Percentiles rank a stretch among this genome's conserved stretches.
These are phyloP conservation scores for Tridacna gigas DNA, from an alignment of 2,888 invertebrate genomes.

Conservation along the genomic window DNA sequence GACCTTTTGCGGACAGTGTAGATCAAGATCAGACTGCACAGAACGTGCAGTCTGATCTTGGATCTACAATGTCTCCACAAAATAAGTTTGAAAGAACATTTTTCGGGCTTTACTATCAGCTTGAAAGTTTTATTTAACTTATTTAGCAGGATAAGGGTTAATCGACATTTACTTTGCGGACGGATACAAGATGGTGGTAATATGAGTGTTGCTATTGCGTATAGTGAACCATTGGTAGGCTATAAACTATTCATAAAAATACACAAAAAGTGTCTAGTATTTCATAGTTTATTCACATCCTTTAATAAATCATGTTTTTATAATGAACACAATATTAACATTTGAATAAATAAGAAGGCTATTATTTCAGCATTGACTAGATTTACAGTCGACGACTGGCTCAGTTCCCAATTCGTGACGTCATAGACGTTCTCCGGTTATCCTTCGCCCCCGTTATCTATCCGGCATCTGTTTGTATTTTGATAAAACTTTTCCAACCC, in stretches of 20 bases:
- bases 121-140: too few species aligned
- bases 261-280: constrained; percentile 14
- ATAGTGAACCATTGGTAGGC: constrained; percentile 1
- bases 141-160: too few species aligned
- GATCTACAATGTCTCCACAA: too few species aligned
- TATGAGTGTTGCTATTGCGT: neutral
- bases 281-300: constrained; percentile 17
- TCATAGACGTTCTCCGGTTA: constrained; percentile 32
- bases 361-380: constrained; percentile 23
- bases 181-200: neutral
- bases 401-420: constrained; percentile 47
- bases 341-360: constrained; percentile 24
- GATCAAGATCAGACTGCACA: too few species aligned
- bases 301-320: constrained; percentile 19
- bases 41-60: too few species aligned
- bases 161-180: too few species aligned
- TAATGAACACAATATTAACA: constrained; percentile 27
- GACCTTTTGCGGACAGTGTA: too few species aligned
- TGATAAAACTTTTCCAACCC: too few species aligned
- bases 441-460: neutral
- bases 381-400: constrained; percentile 47
- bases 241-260: neutral
- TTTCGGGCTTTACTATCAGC: too few species aligned
- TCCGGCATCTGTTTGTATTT: neutral
- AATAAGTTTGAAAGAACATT: too few species aligned